Evolutionary conservation across 2,888 invertebrate species (phyloP).

Genomic region (Diarsia mendica): DNA sequence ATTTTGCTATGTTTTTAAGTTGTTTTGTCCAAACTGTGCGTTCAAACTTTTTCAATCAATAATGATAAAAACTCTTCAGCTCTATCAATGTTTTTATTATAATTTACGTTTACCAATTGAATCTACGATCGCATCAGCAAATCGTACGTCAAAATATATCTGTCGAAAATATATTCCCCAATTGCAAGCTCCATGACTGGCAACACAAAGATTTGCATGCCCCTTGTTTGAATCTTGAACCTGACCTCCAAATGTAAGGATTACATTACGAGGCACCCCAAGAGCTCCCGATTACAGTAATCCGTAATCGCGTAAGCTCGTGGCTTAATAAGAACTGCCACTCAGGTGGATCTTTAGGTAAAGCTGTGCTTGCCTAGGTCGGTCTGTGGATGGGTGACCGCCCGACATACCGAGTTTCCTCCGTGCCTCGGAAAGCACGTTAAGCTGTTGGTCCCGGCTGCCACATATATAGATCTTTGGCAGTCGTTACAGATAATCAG

Average conservation of each 20-base stretch:
- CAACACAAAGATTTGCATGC: constrained; percentile 58
- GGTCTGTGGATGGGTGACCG: too few relatives aligned
- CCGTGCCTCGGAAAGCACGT: too few relatives aligned
- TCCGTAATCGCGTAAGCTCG: too few relatives aligned
- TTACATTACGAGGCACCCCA: constrained; percentile 54
- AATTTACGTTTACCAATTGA: background rate
- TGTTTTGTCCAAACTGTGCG: background rate
- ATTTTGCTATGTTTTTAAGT: background rate
- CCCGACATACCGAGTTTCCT: too few relatives aligned
- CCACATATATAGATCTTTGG: too few relatives aligned
- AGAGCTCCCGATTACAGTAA: constrained; percentile 27
- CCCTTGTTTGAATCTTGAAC: constrained; percentile 57
- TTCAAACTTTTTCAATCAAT: background rate
- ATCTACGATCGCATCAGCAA: background rate
- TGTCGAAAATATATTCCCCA: background rate
- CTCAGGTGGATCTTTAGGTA: too few relatives aligned
- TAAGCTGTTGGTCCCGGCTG: too few relatives aligned
- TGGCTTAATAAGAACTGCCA: too few relatives aligned
- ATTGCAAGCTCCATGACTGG: constrained; percentile 24
- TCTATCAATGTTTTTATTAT: background rate
- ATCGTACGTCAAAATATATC: background rate
- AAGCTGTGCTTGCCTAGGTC: too few relatives aligned
- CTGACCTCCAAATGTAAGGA: constrained; percentile 58
- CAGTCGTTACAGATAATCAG: too few relatives aligned
- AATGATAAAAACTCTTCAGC: background rate